Base-by-base conservation (phyloP, 2,888 invertebrate genomes). In the Zeuzera pyrina region DNA sequence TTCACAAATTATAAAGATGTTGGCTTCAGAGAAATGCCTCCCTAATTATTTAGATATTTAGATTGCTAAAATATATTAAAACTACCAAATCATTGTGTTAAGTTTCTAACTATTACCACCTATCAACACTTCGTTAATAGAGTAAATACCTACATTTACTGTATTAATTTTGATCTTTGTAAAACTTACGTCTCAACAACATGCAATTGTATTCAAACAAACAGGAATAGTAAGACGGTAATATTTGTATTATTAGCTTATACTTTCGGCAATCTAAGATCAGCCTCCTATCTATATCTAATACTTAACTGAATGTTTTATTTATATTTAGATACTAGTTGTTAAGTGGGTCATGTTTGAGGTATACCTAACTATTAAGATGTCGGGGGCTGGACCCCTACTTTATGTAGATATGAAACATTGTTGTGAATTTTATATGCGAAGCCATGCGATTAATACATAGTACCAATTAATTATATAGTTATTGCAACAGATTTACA, bases 371-470 rank as follows among this genome's bases (percentile, higher is more conserved):
- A n/a, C n/a, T 56, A 46, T 45, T 60, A 64, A 62, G 58, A 45
- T 50, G 52, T 55, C 54, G 68, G 67, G 78, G 81, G 79, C 81
- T 78, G 81, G 79, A 57, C 70, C 81, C 70, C 24, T 57, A 59
- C 54, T 55, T 57, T 54, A 60, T 57, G 63, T 57, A 60, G 63
- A 54, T 63, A 49, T 57, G 59, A 50, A 54, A 57, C 56, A 56
- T 66, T 74, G 73, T 78, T 76, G 70, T 68, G 66, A 68, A 62
- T 72, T 77, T 74, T 73, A 64, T 74, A 67, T 63, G 60, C 58
- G 59, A 58, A 57, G 53, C 56, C 52, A 51, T 47, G 54, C 54
- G 58, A 58, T 59, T 57, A 62, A 51, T 57, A 61, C 57, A 57
- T 65, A 68, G 58, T 65, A 69, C 63, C 58, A 60, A 66, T 57